Conservation (phyloP, 2,888 invertebrate species). For the Heliconius aoede region DNA sequence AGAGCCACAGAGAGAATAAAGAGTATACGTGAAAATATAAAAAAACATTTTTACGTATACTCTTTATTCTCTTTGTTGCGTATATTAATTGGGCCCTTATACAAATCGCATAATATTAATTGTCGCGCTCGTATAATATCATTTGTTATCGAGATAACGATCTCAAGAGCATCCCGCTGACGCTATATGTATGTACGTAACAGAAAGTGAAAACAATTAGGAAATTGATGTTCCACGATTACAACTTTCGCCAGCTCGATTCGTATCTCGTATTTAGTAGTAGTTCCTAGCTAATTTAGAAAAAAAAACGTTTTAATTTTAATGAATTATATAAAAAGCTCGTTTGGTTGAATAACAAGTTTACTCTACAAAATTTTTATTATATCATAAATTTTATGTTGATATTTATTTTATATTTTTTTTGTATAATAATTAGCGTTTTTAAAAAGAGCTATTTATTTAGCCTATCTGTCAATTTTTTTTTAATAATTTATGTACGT, state of each 20-base stretch:
- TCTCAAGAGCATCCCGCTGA: conserved; percentile 61
- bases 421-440: background rate
- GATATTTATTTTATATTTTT: background rate
- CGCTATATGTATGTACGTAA: conserved; percentile 70
- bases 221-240: conserved; percentile 62
- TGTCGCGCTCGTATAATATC: conserved; percentile 67
- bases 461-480: background rate
- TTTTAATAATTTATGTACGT: background rate
- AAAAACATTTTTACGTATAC: background rate
- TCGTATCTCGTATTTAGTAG: no score
- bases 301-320: conserved; percentile 33
- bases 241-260: conserved; percentile 63
- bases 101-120: conserved; percentile 68
- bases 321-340: conserved; percentile 30
- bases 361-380: conserved; percentile 21
- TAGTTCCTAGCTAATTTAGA: conserved; percentile 51
- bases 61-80: background rate
- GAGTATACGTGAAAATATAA: no score
- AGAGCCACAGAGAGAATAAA: no score
- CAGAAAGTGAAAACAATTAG: conserved; percentile 79
- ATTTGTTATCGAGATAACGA: conserved; percentile 74
- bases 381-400: conserved; percentile 20
- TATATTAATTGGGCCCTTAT: conserved; percentile 53
- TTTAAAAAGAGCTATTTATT: background rate
- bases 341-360: conserved; percentile 28